phyloP scores from a whole-genome alignment of 2,797 vertebrate species.

The Paramormyrops hopkinsi region DNA sequence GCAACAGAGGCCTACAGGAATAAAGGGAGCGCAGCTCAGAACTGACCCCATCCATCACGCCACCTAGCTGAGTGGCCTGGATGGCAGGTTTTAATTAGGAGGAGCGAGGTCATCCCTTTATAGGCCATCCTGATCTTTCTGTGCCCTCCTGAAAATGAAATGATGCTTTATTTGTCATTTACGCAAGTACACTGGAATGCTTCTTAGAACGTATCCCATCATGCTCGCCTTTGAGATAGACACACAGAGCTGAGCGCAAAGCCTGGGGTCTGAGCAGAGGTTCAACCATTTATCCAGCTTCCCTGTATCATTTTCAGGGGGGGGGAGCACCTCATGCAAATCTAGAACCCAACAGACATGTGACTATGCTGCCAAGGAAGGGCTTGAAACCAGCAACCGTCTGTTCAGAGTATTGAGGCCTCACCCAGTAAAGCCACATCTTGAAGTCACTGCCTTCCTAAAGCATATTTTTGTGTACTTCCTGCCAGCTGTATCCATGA shows the following conservation, averaged over 20 bases:
- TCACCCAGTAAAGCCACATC: background rate
- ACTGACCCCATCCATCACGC: background rate
- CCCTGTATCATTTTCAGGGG: background rate
- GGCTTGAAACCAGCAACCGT: background rate
- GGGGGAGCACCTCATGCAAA: background rate
- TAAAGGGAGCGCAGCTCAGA: background rate
- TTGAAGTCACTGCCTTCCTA: background rate
- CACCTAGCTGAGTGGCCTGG: background rate
- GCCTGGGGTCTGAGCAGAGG: background rate
- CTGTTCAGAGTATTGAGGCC: background rate
- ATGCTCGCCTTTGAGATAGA: background rate
- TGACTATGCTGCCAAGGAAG: background rate
- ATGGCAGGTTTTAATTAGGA: background rate
- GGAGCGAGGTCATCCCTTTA: background rate
- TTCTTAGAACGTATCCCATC: background rate
- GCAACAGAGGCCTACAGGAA: background rate
- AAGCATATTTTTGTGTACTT: background rate
- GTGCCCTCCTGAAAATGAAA: background rate
- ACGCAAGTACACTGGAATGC: background rate
- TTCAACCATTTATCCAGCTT: background rate
- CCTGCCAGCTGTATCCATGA: background rate
- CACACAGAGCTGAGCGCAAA: background rate
- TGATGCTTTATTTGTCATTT: background rate
- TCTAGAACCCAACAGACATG: background rate
- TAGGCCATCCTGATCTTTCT: background rate